Base-by-base conservation (phyloP, 2,797 vertebrate genomes). In the Gadopsis marmoratus region DNA sequence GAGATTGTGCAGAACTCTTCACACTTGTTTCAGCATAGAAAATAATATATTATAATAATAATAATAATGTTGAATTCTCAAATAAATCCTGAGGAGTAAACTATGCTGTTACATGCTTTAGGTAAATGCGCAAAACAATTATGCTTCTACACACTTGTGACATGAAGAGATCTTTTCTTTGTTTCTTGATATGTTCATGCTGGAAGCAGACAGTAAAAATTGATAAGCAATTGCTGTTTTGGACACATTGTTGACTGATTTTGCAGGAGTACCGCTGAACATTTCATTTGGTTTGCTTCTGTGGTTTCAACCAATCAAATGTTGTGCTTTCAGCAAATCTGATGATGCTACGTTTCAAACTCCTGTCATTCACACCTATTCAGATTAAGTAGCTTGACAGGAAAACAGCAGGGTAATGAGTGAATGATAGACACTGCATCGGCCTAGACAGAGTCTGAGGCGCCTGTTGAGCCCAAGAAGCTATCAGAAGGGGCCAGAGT, bases 381-480 rank as follows among this genome's bases (percentile, higher is more conserved):
- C 48, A 76, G 55, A 84, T 74, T 26, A 55, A 47, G 62, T 74
- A 66, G 78, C 17, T 16, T 72, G 61, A 48, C 14, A 53, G 61
- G 39, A 43, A 79, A 66, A 60, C 39, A 56, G 41, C 55, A 73
- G 39, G 21, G 37, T 72, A 75, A 69, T 72, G 41, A 81, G n/a
- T 41, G 70, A 80, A 53, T 66, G 41, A 80, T 41, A 63, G 43
- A 64, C 54, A 78, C n/a, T 55, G 48, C 51, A 62, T 74, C 6
- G 7, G 55, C 65, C 43, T 56, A 66, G 50, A 73, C 60, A 53
- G 58, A 74, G 47, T 54, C 72, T 50, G 26, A 75, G 60, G 43
- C 1, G 6, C 62, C 60, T 69, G 55, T 67, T 53, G 71, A 62
- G 12, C 10, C 43, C 19, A 43, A 47, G 41, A 67, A 71, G 45